A percentile compares a stretch with the other conserved stretches of the same genome.
Evolutionary conservation across 2,113 vertebrate species (phyloP).

Genomic region (Lates calcarifer): DNA sequence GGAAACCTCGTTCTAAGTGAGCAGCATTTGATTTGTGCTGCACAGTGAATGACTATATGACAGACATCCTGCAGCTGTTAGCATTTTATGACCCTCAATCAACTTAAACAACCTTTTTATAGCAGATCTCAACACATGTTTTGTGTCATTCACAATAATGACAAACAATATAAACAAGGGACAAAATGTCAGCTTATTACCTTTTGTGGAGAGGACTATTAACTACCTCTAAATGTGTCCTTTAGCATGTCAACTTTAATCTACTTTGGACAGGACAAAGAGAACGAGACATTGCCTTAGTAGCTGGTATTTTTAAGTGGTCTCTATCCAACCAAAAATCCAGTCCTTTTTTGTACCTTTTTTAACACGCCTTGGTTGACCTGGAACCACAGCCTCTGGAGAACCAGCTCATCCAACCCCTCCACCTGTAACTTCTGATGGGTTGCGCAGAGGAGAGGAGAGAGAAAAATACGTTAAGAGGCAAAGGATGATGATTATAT

Average conservation of each 20-base stretch:
- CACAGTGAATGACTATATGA: not conserved
- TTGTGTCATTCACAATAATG: not conserved
- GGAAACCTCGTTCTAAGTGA: not conserved
- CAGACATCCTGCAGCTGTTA: not conserved
- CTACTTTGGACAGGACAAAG: too few relatives aligned
- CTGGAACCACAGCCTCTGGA: constrained; percentile 89
- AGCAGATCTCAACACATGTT: not conserved
- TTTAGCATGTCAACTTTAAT: not conserved
- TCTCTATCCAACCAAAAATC: not conserved
- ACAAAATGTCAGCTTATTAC: not conserved
- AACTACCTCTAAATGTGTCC: not conserved
- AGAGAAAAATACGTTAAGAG: not conserved
- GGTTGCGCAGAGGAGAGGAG: not conserved
- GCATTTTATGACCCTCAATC: not conserved
- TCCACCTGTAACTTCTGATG: constrained; percentile 77
- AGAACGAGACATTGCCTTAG: not conserved
- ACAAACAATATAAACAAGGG: not conserved
- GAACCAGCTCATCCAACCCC: constrained; percentile 74
- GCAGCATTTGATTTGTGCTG: not conserved
- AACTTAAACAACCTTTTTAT: not conserved
- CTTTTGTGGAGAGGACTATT: not conserved
- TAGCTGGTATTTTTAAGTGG: not conserved
- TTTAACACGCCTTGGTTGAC: constrained; percentile 85
- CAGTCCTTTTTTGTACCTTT: constrained; percentile 54
- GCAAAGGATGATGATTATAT: not conserved